These are phyloP conservation scores for Agonopterix subpropinquella DNA, from an alignment of 2,888 invertebrate genomes.

Conservation along the genomic window DNA sequence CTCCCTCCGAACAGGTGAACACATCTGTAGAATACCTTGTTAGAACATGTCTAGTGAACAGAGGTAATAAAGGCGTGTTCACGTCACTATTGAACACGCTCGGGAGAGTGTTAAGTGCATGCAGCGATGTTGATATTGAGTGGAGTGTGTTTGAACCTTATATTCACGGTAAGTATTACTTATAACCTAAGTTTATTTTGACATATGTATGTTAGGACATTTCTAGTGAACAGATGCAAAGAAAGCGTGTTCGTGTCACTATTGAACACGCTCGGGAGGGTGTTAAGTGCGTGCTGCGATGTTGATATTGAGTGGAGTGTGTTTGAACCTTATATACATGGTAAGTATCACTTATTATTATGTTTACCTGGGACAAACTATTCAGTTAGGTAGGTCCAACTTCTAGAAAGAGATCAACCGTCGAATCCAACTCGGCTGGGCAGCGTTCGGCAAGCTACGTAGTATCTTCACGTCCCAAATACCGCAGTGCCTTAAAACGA, in stretches of 20 bases:
- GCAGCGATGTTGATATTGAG: conserved; percentile 14
- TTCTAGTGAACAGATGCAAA: conserved; percentile 18
- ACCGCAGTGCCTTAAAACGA: too few relatives aligned
- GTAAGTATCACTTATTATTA: too few relatives aligned
- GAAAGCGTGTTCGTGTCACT: conserved; percentile 18
- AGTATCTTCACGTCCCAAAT: too few relatives aligned
- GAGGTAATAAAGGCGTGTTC: conserved; percentile 11
- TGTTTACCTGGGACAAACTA: too few relatives aligned
- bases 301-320: conserved; percentile 26
- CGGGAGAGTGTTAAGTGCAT: conserved; percentile 22
- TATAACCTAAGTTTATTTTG: background rate
- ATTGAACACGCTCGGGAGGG: conserved; percentile 20
- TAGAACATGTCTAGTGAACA: conserved; percentile 25
- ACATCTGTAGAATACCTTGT: conserved; percentile 23
- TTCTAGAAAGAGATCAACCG: too few relatives aligned
- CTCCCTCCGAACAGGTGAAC: conserved; percentile 14
- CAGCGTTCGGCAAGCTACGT: too few relatives aligned
- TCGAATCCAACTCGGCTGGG: too few relatives aligned
- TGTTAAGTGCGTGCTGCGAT: conserved; percentile 21
- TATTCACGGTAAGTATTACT: conserved; percentile 23
- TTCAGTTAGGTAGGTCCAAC: too few relatives aligned
- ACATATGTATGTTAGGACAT: conserved; percentile 23
- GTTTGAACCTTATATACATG: conserved; percentile 24
- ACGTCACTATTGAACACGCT: conserved; percentile 24
- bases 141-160: conserved; percentile 30